Conservation (phyloP, 2,888 invertebrate genomes). For the Lagria hirta region DNA sequence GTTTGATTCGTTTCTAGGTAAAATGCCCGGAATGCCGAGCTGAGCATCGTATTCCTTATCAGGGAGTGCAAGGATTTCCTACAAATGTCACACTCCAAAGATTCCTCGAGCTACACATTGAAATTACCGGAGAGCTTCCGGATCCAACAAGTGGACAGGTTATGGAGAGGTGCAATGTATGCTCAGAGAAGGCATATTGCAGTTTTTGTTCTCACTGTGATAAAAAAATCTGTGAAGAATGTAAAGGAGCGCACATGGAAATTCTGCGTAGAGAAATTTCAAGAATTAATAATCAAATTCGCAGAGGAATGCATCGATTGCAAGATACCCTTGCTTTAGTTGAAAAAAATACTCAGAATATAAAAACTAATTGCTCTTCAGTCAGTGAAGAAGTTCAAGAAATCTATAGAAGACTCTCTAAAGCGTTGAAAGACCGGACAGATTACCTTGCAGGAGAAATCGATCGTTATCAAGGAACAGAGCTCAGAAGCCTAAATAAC, state of each 20-base stretch:
- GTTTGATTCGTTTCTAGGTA: constrained; percentile 60
- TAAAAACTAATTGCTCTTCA: constrained; percentile 86
- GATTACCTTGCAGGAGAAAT: constrained; percentile 86
- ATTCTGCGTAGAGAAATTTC: constrained; percentile 73
- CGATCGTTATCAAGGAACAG: constrained; percentile 87
- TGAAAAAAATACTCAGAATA: constrained; percentile 84
- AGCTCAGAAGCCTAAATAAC: constrained; percentile 80
- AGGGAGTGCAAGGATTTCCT: constrained; percentile 91
- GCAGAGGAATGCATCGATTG: constrained; percentile 83
- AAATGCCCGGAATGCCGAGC: constrained; percentile 98
- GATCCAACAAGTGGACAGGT: constrained; percentile 89
- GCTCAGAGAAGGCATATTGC: constrained; percentile 89
- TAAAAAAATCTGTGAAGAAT: constrained; percentile 94
- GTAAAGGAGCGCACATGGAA: constrained; percentile 95
- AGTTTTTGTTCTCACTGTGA: constrained; percentile 93
- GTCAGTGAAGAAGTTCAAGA: constrained; percentile 95
- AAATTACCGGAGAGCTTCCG: constrained; percentile 88
- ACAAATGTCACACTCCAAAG: constrained; percentile 94
- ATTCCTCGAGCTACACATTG: constrained; percentile 91
- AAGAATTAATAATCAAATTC: constrained; percentile 59
- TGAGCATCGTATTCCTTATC: constrained; percentile 94
- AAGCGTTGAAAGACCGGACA: constrained; percentile 87
- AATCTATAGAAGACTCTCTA: constrained; percentile 81
- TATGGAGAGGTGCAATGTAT: constrained; percentile 91
- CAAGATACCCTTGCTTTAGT: constrained; percentile 82